Evolutionary conservation across 2,113 vertebrate species (phyloP).

Genomic region (Laterallus jamaicensis): DNA sequence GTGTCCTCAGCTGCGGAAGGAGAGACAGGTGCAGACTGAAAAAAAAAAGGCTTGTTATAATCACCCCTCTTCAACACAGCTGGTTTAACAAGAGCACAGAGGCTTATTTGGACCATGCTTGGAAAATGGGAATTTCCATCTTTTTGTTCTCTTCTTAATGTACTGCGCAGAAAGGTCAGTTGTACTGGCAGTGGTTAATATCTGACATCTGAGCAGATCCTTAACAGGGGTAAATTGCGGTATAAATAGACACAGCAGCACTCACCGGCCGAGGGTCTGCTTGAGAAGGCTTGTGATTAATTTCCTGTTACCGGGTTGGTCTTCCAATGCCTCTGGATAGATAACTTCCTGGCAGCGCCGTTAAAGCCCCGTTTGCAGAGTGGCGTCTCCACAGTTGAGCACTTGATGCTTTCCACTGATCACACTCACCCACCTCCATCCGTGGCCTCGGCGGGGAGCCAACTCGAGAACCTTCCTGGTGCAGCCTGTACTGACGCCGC

Average conservation of each 20-base stretch:
- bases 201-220: constrained; percentile 30
- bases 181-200: constrained; percentile 3
- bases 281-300: constrained; percentile 1
- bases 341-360: background rate
- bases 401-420: background rate
- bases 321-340: constrained; percentile 11
- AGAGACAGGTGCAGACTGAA: constrained; percentile 10
- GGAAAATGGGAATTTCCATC: constrained; percentile 41
- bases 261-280: background rate
- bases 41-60: background rate
- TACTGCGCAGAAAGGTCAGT: constrained; percentile 21
- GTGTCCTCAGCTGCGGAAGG: background rate
- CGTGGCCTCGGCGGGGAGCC: fast-evolving
- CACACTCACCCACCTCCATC: fast-evolving
- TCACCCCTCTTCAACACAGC: constrained; percentile 39
- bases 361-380: background rate
- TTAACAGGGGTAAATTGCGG: background rate
- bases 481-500: fast-evolving
- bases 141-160: background rate
- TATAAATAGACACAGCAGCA: constrained; percentile 20
- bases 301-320: constrained; percentile 17
- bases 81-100: constrained; percentile 51
- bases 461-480: fast-evolving
- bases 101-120: constrained; percentile 19
- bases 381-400: background rate